These are phyloP conservation scores for Plectropomus leopardus DNA, from an alignment of 2,113 vertebrate genomes.

Conservation along the genomic window DNA sequence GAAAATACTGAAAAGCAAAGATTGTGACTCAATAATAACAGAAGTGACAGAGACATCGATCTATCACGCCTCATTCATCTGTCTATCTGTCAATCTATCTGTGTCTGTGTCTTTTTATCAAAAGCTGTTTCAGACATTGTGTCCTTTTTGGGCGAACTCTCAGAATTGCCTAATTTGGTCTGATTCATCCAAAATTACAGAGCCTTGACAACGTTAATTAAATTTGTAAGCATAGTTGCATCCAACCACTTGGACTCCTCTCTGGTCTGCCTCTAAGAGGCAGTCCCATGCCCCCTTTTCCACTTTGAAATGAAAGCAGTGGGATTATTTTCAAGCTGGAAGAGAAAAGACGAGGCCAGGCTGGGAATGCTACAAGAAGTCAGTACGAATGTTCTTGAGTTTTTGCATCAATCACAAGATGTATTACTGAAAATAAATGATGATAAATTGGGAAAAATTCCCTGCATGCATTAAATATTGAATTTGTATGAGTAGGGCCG, in stretches of 20 bases:
- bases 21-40: conserved; percentile 1
- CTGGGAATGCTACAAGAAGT: conserved; percentile 20
- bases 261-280: conserved; percentile 5
- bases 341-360: conserved; percentile 5
- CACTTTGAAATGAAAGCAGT: conserved; percentile 11
- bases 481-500: conserved; percentile 28
- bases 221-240: conserved; percentile 45
- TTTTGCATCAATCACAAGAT: conserved; percentile 27
- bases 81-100: not conserved
- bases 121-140: conserved; percentile 12
- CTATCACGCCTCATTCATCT: not conserved
- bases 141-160: conserved; percentile 26
- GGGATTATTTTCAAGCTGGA: conserved; percentile 23
- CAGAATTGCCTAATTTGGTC: conserved; percentile 23
- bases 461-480: conserved; percentile 30
- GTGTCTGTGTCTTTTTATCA: not conserved
- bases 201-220: conserved; percentile 47
- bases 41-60: not conserved
- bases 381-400: not conserved
- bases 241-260: conserved; percentile 31
- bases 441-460: conserved; percentile 32
- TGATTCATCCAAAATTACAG: conserved; percentile 31
- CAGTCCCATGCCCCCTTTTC: conserved; percentile 5
- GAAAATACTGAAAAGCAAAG: conserved; percentile 14
- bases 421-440: conserved; percentile 38